Evolutionary conservation across 2,797 vertebrate genomes (phyloP), one percentile per base, ranked within the genome.

Genomic region (Microtus californicus): DNA sequence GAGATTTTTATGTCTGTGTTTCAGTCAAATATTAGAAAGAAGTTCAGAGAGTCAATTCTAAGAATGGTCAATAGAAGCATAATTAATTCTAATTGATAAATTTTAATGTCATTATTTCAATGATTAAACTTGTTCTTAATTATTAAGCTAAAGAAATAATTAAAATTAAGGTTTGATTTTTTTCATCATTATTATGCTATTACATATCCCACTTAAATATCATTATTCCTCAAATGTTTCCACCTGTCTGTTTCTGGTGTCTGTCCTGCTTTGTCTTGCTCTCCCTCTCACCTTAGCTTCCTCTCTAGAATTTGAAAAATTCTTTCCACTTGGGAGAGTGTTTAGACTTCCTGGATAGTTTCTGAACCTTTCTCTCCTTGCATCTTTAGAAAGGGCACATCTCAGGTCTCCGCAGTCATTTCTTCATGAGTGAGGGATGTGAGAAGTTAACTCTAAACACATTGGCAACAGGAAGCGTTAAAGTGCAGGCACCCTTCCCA

Each of bases 81-180:
- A 79, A 88, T 93, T 89, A 94, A 43, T 43, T 91, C 37, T 94
- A 63, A 45, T 4, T 85, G 74, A 63, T 31, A 87, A 67, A 86
- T 85, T 92, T 95, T 92, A 83, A 90, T 85, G 77, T 45, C 19
- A 45, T 43, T 93, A 59, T n/a, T 86, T 94, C 78, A 95, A 10
- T 54, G 51, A 87, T 74, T 59, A 82, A 81, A n/a, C 23, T 69
- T 94, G 19, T 76, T 93, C 81, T 69, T 90, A 81, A 63, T 93
- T 90, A 67, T 89, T 89, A 92, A 92, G 69, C 89, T 48, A 19
- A n/a, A 77, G 25, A 61, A 73, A 92, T 73, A 56, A 65, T 77
- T 67, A 82, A 93, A 94, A 29, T 4, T 1, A 82, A 91, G 4
- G 1, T 59, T 93, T 59, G 48, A 12, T 40, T 65, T 25, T 25